A percentile compares a stretch with the other conserved stretches of the same genome.
Evolutionary conservation across 2,113 vertebrate genomes (phyloP).

Genomic region (Rhinoptilus africanus): DNA sequence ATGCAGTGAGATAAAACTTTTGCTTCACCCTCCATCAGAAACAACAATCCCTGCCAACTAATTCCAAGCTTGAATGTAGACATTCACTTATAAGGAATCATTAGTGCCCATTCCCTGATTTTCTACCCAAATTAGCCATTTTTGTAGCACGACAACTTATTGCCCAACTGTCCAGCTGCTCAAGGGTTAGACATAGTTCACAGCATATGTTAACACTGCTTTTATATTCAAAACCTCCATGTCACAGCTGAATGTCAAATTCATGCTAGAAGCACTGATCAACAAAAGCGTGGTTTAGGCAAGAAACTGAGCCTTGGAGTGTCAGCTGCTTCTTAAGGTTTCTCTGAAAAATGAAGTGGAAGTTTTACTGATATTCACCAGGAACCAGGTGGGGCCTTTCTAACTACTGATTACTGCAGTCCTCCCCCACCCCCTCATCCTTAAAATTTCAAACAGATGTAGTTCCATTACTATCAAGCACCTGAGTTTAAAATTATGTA

Average conservation of each 20-base stretch:
- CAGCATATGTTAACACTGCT: background rate
- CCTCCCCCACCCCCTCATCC: rapidly evolving
- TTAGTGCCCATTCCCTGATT: background rate
- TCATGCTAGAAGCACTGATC: rapidly evolving
- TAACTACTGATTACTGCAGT: background rate
- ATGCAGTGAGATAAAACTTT: background rate
- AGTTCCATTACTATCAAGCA: background rate
- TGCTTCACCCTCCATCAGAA: background rate
- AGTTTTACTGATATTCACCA: background rate
- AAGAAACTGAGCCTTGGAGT: background rate
- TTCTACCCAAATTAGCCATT: background rate
- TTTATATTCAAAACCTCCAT: rapidly evolving
- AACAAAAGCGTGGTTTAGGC: background rate
- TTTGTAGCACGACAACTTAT: background rate
- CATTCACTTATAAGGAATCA: background rate
- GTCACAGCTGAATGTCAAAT: background rate
- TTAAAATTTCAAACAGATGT: background rate
- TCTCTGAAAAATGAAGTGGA: background rate
- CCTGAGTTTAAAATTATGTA: background rate
- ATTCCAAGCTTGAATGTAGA: background rate
- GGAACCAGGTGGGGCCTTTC: background rate
- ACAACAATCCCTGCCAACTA: background rate
- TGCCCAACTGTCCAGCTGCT: background rate
- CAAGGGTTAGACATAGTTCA: background rate
- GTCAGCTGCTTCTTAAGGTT: background rate